Conservation (phyloP, 2,888 invertebrate species). For the Drosophila suboccidentalis region DNA sequence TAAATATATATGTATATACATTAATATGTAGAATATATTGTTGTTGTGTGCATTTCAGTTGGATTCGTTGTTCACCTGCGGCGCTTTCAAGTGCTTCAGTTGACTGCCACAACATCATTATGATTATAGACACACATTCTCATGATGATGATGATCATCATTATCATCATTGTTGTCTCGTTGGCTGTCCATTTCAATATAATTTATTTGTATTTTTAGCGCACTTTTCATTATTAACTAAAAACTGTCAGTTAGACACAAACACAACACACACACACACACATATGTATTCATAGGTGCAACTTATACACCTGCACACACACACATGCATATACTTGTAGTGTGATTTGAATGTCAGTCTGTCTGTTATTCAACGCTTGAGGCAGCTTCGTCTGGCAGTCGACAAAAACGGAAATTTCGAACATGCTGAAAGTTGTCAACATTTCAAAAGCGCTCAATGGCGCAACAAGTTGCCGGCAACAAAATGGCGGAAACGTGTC, state of each 20-base stretch:
- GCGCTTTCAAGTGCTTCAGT: constrained; percentile 31
- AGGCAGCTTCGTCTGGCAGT: constrained; percentile 25
- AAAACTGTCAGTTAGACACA: constrained; percentile 67
- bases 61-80: constrained; percentile 43
- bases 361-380: constrained; percentile 40
- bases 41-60: constrained; percentile 30
- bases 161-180: constrained; percentile 19
- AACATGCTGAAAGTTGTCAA: constrained; percentile 66
- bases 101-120: constrained; percentile 23
- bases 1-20: neutral
- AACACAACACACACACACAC: constrained; percentile 21
- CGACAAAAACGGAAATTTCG: constrained; percentile 66
- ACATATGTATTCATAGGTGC: constrained; percentile 15
- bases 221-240: constrained; percentile 71
- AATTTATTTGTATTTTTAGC: constrained; percentile 54
- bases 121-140: constrained; percentile 15
- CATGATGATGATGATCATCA: neutral
- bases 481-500: constrained; percentile 80
- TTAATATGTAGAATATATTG: neutral
- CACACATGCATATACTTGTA: constrained; percentile 20
- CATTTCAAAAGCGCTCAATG: constrained; percentile 38
- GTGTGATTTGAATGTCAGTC: constrained; percentile 71
- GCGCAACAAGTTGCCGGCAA: constrained; percentile 73
- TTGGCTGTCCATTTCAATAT: constrained; percentile 54
- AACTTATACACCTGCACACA: constrained; percentile 36